Evolutionary conservation across 2,113 vertebrate species (phyloP).

Genomic region (Nibea albiflora): DNA sequence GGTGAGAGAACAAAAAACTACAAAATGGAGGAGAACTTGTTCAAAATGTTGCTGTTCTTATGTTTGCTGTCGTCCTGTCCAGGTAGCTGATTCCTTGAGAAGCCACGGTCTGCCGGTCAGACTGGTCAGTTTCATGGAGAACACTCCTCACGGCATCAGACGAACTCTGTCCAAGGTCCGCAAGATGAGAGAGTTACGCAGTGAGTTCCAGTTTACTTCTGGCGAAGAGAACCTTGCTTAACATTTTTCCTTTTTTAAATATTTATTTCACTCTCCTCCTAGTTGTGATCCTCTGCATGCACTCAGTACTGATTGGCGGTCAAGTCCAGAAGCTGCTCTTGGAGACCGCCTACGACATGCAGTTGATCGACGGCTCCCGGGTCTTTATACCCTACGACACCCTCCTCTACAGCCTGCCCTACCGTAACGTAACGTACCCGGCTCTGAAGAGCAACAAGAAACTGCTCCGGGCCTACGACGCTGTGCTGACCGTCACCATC

Average conservation of each 20-base stretch:
- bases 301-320: slow-evolving; percentile 85
- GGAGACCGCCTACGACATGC: slow-evolving; percentile 85
- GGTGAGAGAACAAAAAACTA: slow-evolving; percentile 39
- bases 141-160: slow-evolving; percentile 76
- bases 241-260: neutral
- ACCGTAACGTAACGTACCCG: slow-evolving; percentile 74
- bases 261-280: neutral
- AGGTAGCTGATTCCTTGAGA: slow-evolving; percentile 83
- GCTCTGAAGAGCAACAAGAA: slow-evolving; percentile 79
- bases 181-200: slow-evolving; percentile 77
- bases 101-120: slow-evolving; percentile 81
- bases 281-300: slow-evolving; percentile 89
- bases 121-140: slow-evolving; percentile 77
- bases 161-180: slow-evolving; percentile 79
- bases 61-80: neutral
- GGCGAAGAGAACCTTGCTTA: neutral
- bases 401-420: slow-evolving; percentile 86
- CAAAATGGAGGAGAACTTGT: too few species aligned
- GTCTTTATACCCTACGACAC: slow-evolving; percentile 87
- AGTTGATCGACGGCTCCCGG: slow-evolving; percentile 83
- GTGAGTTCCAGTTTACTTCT: slow-evolving; percentile 46
- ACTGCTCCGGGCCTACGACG: slow-evolving; percentile 83
- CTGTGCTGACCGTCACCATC: slow-evolving; percentile 84
- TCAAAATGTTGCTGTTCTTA: too few species aligned
- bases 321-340: slow-evolving; percentile 78